Evolutionary conservation across 2,113 vertebrate species (phyloP), one percentile per base, ranked within the genome.

Genomic region (Stigmatopora nigra): DNA sequence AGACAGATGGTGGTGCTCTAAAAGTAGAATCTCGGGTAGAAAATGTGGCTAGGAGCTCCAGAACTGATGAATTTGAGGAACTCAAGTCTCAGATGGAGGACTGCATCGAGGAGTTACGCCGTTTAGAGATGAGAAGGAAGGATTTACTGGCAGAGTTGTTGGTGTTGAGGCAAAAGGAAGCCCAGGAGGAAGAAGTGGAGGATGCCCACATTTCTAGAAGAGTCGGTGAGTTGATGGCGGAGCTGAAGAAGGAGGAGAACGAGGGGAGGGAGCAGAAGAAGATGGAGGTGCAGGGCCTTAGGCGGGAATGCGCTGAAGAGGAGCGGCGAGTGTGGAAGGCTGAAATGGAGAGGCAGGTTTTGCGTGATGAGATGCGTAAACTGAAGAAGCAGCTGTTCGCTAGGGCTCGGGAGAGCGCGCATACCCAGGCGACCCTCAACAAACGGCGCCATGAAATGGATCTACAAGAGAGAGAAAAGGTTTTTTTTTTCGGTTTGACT

Each of bases 321-420:
- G 92, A 92, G 78, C 87, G 84, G 72, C 89, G 89, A 70, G 87
- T 93, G 5, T 92, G 92, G 76, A 91, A 90, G 64, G 88, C 88
- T n/a, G 91, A 91, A 70, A 80, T 99, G 71, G 93, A 96, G 86
- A 90, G 90, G 64, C 92, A 93, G 57, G 91, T 76, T 64, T 78
- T 96, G 47, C 82, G 84, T 36, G 92, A 94, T 0, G 93, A 97
- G 80, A 89, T 92, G 45, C 82, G 89, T 0, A 87, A 85, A 72
- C 88, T 94, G 67, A 96, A 91, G 80, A 90, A 88, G 84, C 91
- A 88, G 59, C 86, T 99, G 2, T 98, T 98, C 62, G 77, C 78
- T 61, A 89, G 91, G 71, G 93, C 90, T 0, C 92, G 91, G 79
- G 94, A 95, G 6, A 93, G 92, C 1, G 91, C 95, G 73, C 90